These are phyloP conservation scores for Lithobius niger DNA, from an alignment of 1,140 invertebrate species.

Conservation along the genomic window DNA sequence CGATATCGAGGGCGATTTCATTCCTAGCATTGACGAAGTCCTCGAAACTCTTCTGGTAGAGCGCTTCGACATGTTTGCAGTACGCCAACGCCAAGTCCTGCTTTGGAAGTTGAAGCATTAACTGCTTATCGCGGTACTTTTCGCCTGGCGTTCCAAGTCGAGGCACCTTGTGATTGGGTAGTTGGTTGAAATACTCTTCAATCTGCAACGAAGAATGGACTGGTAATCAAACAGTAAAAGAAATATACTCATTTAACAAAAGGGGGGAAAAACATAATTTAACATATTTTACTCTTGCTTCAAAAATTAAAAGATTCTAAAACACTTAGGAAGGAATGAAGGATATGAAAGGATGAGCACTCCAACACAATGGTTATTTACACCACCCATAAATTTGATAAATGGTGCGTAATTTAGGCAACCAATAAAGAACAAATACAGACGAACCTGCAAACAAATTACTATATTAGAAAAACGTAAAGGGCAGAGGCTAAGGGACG, in stretches of 20 bases:
- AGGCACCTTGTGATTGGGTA: constrained; percentile 63
- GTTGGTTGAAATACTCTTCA: constrained; percentile 55
- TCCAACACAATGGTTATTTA: too few species aligned
- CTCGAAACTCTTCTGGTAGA: constrained; percentile 56
- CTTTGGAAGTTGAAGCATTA: constrained; percentile 80
- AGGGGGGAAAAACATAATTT: neutral
- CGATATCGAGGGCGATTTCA: constrained; percentile 89
- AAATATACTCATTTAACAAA: neutral
- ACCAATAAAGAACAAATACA: too few species aligned
- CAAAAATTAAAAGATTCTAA: too few species aligned
- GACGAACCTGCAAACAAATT: too few species aligned
- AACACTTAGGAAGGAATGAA: too few species aligned
- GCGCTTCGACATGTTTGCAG: constrained; percentile 64
- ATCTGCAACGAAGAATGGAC: constrained; percentile 30
- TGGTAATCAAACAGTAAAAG: neutral
- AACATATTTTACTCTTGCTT: neutral
- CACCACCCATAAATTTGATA: too few species aligned
- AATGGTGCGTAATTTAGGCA: too few species aligned
- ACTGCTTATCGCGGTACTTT: constrained; percentile 59
- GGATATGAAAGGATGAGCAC: too few species aligned
- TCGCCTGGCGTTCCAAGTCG: constrained; percentile 59
- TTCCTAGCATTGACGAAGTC: constrained; percentile 85
- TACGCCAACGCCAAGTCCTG: constrained; percentile 84
- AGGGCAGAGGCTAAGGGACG: too few species aligned
- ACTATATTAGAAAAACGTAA: too few species aligned